Percentiles rank a stretch among this genome's conserved stretches.
These are phyloP conservation scores for Spatulosminthurus flaviceps DNA, from an alignment of 2,888 invertebrate genomes.

Conservation along the genomic window DNA sequence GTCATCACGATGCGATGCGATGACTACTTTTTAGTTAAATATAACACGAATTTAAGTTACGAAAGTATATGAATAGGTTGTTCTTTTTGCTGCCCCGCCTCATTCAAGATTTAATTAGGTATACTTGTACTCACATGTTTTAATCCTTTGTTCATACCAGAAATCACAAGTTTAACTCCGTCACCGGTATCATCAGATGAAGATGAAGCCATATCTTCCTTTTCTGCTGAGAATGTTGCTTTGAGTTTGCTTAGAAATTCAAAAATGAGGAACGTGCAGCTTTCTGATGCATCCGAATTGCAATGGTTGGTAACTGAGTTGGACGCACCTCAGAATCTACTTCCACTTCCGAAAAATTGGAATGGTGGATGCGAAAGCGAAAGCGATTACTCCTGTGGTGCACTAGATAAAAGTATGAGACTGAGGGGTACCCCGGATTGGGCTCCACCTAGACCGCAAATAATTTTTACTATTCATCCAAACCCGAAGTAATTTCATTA, in stretches of 20 bases:
- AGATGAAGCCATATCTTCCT: slow-evolving; percentile 67
- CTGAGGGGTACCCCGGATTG: slow-evolving; percentile 81
- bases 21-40: too few species aligned
- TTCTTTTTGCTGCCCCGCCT: too few species aligned
- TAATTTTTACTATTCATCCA: slow-evolving; percentile 81
- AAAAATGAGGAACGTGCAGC: slow-evolving; percentile 73
- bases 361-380: slow-evolving; percentile 75
- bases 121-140: too few species aligned
- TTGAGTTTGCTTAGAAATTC: slow-evolving; percentile 79
- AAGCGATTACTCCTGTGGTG: slow-evolving; percentile 64
- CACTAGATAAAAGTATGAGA: slow-evolving; percentile 60
- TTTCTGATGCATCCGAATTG: slow-evolving; percentile 80
- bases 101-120: too few species aligned
- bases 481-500: slow-evolving; percentile 72
- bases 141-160: slow-evolving; percentile 32
- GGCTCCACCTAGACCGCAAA: slow-evolving; percentile 85
- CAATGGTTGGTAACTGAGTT: slow-evolving; percentile 82
- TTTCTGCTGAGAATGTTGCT: slow-evolving; percentile 82
- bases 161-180: slow-evolving; percentile 54
- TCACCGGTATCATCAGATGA: slow-evolving; percentile 57
- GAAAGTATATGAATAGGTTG: too few species aligned
- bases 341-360: slow-evolving; percentile 79
- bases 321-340: slow-evolving; percentile 79
- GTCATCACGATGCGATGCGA: too few species aligned
- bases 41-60: too few species aligned